Percentiles rank a stretch among this genome's conserved stretches.
Conservation (phyloP, 2,113 vertebrate genomes). For the Triplophysa tibetana region DNA sequence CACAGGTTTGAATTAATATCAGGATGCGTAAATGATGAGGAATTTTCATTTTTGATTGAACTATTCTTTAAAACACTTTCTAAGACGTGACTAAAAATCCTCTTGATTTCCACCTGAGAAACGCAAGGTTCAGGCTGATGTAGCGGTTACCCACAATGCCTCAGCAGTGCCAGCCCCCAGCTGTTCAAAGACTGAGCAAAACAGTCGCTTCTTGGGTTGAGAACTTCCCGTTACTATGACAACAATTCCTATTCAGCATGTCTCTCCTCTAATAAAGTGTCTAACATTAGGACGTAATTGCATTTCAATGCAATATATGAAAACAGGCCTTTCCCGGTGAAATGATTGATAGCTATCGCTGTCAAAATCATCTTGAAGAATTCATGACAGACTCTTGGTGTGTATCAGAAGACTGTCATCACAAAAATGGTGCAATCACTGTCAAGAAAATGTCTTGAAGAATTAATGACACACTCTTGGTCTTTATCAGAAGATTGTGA, state of each 20-base stretch:
- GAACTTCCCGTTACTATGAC: slow-evolving; percentile 78
- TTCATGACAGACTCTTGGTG: background rate
- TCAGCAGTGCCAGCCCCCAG: slow-evolving; percentile 73
- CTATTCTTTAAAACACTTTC: slow-evolving; percentile 8
- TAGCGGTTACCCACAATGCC: slow-evolving; percentile 78
- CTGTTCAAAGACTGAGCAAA: slow-evolving; percentile 78
- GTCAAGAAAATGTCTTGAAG: background rate
- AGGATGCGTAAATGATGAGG: no score
- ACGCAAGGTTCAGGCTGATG: slow-evolving; percentile 67
- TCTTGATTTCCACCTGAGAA: slow-evolving; percentile 51
- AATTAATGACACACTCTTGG: background rate
- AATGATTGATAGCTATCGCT: slow-evolving; percentile 50
- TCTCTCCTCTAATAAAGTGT: slow-evolving; percentile 72
- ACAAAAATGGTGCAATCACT: background rate
- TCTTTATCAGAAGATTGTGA: no score
- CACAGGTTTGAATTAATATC: no score
- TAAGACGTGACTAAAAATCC: slow-evolving; percentile 49
- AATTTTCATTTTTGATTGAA: background rate
- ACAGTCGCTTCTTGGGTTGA: slow-evolving; percentile 77
- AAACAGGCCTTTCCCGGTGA: slow-evolving; percentile 56
- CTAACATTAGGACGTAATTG: slow-evolving; percentile 74
- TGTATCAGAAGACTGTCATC: background rate
- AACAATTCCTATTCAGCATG: slow-evolving; percentile 75
- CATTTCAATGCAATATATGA: slow-evolving; percentile 68
- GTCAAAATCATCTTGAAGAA: slow-evolving; percentile 13